These are phyloP conservation scores for Austrolebias charrua DNA, from an alignment of 2,797 vertebrate genomes.

Conservation along the genomic window DNA sequence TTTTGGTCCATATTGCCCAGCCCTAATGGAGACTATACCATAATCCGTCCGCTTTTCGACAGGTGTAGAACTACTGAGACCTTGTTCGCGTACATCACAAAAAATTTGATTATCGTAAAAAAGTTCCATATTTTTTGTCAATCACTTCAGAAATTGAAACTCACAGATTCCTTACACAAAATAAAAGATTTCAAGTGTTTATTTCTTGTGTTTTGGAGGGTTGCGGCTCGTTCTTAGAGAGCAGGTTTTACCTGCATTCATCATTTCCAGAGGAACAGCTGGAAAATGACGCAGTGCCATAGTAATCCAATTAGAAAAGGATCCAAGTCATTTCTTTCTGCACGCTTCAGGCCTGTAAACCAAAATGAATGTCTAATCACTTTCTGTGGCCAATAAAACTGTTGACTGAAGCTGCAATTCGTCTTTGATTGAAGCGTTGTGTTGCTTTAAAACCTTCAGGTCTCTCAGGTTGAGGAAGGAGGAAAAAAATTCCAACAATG, in stretches of 20 bases:
- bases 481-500: slow-evolving; percentile 4
- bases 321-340: background rate
- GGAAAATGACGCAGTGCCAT: background rate
- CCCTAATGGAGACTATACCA: too few species aligned
- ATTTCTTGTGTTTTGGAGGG: too few species aligned
- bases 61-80: too few species aligned
- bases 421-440: slow-evolving; percentile 19
- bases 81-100: too few species aligned
- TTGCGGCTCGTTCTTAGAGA: slow-evolving; percentile 5
- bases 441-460: background rate
- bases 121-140: too few species aligned
- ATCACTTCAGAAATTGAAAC: too few species aligned
- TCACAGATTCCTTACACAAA: too few species aligned
- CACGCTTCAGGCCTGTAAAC: slow-evolving; percentile 4
- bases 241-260: slow-evolving; percentile 6
- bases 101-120: too few species aligned
- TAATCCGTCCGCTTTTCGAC: too few species aligned
- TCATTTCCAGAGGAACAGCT: slow-evolving; percentile 16
- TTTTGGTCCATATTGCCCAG: too few species aligned
- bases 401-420: slow-evolving; percentile 15
- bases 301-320: slow-evolving; percentile 22
- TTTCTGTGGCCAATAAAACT: slow-evolving; percentile 8
- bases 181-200: too few species aligned
- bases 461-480: background rate
- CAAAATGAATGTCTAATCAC: background rate